These are phyloP conservation scores for Chlamydotis undulata DNA, from an alignment of 2,113 vertebrate species.

Conservation along the genomic window DNA sequence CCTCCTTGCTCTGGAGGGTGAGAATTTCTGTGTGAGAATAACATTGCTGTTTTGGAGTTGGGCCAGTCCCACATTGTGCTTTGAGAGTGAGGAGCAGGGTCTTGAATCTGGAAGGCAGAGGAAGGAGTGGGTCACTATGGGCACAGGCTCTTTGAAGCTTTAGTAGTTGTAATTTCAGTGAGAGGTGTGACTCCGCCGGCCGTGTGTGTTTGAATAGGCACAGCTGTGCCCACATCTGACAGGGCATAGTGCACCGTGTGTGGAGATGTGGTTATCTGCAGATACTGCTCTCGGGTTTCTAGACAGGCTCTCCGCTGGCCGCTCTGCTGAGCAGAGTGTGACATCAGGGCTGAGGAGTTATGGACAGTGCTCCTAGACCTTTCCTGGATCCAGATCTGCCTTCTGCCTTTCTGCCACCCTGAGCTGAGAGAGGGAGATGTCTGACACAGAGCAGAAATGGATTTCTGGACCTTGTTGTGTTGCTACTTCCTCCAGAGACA, in stretches of 20 bases:
- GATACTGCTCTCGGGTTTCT: neutral
- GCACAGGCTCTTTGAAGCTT: neutral
- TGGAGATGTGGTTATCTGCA: neutral
- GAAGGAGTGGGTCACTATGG: neutral
- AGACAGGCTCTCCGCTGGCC: neutral
- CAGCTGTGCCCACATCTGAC: neutral
- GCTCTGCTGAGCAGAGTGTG: neutral
- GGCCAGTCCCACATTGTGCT: neutral
- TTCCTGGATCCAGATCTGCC: neutral
- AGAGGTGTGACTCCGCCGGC: neutral
- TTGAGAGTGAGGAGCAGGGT: neutral
- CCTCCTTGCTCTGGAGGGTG: neutral
- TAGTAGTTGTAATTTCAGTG: neutral
- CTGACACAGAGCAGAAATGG: neutral
- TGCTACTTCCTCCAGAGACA: neutral
- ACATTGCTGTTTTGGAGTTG: neutral
- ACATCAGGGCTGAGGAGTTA: neutral
- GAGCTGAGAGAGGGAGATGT: neutral
- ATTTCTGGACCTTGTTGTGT: neutral
- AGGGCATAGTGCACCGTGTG: neutral
- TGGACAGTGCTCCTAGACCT: neutral
- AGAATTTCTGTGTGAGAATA: neutral
- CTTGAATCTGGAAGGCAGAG: neutral
- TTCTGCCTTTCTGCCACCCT: neutral
- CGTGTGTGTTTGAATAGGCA: neutral